A percentile compares a stretch with the other conserved stretches of the same genome.
phyloP scores from a whole-genome alignment of 2,888 invertebrate genomes.

The Heteropelma amictum region DNA sequence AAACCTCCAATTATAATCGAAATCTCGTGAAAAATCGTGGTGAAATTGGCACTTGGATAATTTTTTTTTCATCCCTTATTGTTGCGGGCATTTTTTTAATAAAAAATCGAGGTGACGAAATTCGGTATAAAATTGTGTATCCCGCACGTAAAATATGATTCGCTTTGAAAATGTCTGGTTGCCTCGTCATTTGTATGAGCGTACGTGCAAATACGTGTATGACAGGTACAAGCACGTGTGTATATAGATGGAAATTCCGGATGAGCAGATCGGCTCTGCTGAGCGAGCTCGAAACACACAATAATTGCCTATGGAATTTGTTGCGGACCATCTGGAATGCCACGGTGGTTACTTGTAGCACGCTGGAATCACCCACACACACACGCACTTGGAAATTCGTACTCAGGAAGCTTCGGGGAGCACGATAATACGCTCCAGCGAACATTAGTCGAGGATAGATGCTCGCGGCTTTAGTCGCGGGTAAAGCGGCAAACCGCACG shows the following conservation, averaged over 20 bases:
- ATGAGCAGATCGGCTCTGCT: constrained; percentile 34
- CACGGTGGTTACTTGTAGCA: constrained; percentile 43
- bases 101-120: too few relatives aligned
- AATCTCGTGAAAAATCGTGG: too few relatives aligned
- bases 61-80: too few relatives aligned
- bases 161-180: too few relatives aligned
- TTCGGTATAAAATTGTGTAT: too few relatives aligned
- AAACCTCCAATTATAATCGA: too few relatives aligned
- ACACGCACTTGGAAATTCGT: background rate
- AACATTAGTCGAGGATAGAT: constrained; percentile 47
- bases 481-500: too few relatives aligned
- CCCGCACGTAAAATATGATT: too few relatives aligned
- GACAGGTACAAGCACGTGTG: background rate
- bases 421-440: constrained; percentile 43
- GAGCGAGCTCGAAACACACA: constrained; percentile 54
- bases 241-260: background rate
- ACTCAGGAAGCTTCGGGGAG: constrained; percentile 1
- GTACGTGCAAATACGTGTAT: too few relatives aligned
- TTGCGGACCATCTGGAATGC: constrained; percentile 55
- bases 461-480: constrained; percentile 30
- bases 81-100: too few relatives aligned
- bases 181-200: too few relatives aligned
- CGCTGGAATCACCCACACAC: background rate
- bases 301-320: constrained; percentile 59
- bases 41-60: too few relatives aligned